These are phyloP conservation scores for Polylopha cassiicola DNA, from an alignment of 2,888 invertebrate genomes.

Conservation along the genomic window DNA sequence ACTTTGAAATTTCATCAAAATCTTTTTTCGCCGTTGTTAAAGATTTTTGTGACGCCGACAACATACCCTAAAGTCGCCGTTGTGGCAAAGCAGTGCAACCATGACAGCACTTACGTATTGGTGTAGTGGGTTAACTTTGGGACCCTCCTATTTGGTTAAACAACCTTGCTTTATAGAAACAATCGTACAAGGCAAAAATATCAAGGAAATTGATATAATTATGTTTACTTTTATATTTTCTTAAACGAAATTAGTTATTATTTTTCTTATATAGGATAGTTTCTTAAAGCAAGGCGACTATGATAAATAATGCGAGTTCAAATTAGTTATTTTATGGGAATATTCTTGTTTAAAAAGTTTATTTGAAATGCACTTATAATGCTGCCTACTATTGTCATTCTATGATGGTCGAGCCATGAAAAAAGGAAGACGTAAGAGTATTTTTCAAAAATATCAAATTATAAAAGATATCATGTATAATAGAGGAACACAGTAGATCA, in stretches of 20 bases:
- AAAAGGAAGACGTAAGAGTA: background rate
- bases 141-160: slow-evolving; percentile 46
- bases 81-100: slow-evolving; percentile 31
- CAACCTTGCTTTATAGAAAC: slow-evolving; percentile 39
- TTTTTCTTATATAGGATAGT: too few relatives aligned
- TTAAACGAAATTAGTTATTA: background rate
- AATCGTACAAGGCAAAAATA: too few relatives aligned
- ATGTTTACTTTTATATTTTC: too few relatives aligned
- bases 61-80: slow-evolving; percentile 37
- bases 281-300: slow-evolving; percentile 15
- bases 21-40: too few relatives aligned
- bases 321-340: slow-evolving; percentile 23
- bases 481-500: too few relatives aligned
- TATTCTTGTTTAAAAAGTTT: slow-evolving; percentile 25
- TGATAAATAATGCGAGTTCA: slow-evolving; percentile 10
- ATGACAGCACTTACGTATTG: slow-evolving; percentile 47
- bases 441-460: too few relatives aligned
- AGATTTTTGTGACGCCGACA: too few relatives aligned
- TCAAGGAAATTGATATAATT: too few relatives aligned
- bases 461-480: too few relatives aligned
- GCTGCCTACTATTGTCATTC: slow-evolving; percentile 30
- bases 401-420: slow-evolving; percentile 20
- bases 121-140: slow-evolving; percentile 66
- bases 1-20: too few relatives aligned
- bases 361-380: slow-evolving; percentile 31